Base-by-base conservation (phyloP, 1,140 invertebrate genomes). In the Drosophila bocki region DNA sequence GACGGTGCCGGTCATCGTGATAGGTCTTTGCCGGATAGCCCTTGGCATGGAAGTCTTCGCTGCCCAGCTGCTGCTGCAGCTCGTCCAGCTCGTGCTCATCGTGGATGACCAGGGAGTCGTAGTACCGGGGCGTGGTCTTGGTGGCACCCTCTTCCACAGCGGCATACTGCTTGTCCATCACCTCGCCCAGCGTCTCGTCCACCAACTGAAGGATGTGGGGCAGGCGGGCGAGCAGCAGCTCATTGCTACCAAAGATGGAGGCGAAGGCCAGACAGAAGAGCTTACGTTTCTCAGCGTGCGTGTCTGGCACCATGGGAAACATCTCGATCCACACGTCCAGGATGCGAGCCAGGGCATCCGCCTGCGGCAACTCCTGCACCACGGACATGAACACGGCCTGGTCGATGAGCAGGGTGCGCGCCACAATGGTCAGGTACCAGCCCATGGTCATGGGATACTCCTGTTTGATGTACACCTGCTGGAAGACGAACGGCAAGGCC, bases 171-270 rank as follows among this genome's bases (percentile, higher is more conserved):
- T 94, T 94, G 84, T 95, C 95, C 87, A 95, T 96, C 51, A 99
- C 95, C 92, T 99, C 98, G 93, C 98, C 97, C 44, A 99, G 93
- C 8, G 97, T 95, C 93, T 98, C 97, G 33, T 96, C 95, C 78
- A 98, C 95, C 81, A 96, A 95, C 47, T 96, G 93, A 76, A 98
- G 94, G 51, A 98, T 97, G 19, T 94, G 94, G 56, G 95, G 95
- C 93, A 98, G 96, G 63, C 96, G 94, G 83, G 96, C 95, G 41
- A 96, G 93, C 50, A 98, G 94, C 29, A 95, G 93, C 67, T 94
- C 93, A 91, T 95, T 96, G 76, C 95, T 95, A 11, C 95, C 95
- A 41, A 97, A 93, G 53, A 99, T 93, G 56, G 96, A 96, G n/a
- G 96, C 95, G 50, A 99, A 93, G 33, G 97, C 97, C 48, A 99